Evolutionary conservation across 2,888 invertebrate species (phyloP), one percentile per base, ranked within the genome.

Genomic region (Agrochola circellaris): DNA sequence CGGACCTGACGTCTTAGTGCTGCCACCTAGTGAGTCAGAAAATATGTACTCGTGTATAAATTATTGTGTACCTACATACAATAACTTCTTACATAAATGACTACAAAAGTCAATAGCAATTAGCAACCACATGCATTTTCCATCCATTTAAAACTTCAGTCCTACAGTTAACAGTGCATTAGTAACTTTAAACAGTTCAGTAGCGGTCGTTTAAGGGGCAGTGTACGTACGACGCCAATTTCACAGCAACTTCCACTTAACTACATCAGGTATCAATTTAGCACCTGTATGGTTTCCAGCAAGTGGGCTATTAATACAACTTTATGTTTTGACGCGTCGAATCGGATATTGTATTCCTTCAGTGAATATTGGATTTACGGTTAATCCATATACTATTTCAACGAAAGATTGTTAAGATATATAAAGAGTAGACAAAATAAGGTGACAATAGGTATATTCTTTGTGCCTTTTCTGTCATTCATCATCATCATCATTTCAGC

Each of bases 171-270:
- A 74, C 65, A 38, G 23, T 75, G 34, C 42, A 75, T 77, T 75
- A 60, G 56, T n/a, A 75, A 83, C 78, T 82, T 86, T 60, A 77
- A 83, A 71, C 68, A 82, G 82, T 85, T 68, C 73, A 77, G 13
- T 3, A 68, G 8, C 26, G 51, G 79, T 88, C 84, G 87, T 89
- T 89, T 85, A 87, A 85, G 73, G 87, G 87, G 81, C 87, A 89
- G 81, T 86, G 81, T 90, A 90, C 87, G 88, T 78, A 88, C 85
- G 83, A 87, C 71, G 88, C 85, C 88, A 88, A 89, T 90, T 91
- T 90, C 82, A 85, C 81, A 78, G 81, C 77, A 85, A 89, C 85
- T 88, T 87, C 77, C 85, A 81, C 60, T 78, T 75, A 79, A 79
- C 72, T 77, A 76, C 65, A 75, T 75, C 56, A 72, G 58, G 73